Percentiles rank a stretch among this genome's conserved stretches.
phyloP scores from a whole-genome alignment of 1,140 invertebrate genomes.

The Tetragnatha versicolor region DNA sequence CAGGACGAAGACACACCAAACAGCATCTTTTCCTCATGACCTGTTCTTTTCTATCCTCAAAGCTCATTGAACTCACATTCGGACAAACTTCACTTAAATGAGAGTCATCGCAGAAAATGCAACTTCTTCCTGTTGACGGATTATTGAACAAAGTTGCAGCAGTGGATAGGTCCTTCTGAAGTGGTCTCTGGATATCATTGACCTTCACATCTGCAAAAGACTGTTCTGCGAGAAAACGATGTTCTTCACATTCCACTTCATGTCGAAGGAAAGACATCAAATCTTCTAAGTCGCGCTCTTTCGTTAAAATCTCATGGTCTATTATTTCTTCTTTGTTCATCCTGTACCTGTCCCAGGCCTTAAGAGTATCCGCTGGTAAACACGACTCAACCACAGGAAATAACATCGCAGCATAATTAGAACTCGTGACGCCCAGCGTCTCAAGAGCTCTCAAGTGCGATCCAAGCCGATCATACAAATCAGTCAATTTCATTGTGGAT shows the following conservation, averaged over 20 bases:
- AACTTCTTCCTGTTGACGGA: background rate
- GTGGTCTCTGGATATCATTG: background rate
- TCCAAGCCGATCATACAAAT: background rate
- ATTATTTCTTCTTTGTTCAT: background rate
- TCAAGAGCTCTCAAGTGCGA: conserved; percentile 27
- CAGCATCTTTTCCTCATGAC: background rate
- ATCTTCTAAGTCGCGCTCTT: background rate
- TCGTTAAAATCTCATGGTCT: background rate
- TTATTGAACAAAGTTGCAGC: background rate
- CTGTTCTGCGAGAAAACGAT: background rate
- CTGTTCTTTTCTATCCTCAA: background rate
- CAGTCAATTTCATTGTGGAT: background rate
- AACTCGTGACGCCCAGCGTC: background rate
- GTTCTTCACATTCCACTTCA: background rate
- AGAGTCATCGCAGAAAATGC: conserved; percentile 2
- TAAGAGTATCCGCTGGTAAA: conserved; percentile 1
- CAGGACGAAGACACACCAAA: background rate
- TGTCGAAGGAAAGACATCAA: conserved; percentile 2
- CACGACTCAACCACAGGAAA: conserved; percentile 16
- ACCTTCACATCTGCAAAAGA: background rate
- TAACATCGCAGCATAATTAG: conserved; percentile 11
- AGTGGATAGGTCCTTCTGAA: background rate
- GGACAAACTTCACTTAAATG: conserved; percentile 12
- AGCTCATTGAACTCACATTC: background rate
- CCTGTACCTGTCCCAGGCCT: background rate